phyloP scores from a whole-genome alignment of 2,888 invertebrate species.

The Tenthredo scrophulariae region DNA sequence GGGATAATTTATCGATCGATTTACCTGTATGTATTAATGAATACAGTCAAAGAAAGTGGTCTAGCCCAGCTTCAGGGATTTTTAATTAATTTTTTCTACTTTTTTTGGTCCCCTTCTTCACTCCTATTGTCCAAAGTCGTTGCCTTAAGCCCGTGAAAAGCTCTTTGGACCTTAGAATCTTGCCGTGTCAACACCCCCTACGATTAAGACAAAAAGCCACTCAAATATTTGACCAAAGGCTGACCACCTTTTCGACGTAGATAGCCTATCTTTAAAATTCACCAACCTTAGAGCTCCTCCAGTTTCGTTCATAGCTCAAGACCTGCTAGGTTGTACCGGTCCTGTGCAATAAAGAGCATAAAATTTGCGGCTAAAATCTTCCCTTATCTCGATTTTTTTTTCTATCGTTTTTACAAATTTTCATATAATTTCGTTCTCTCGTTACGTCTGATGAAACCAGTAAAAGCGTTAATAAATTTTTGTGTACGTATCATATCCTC shows the following conservation, averaged over 20 bases:
- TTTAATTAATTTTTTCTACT: neutral
- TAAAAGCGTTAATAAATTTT: neutral
- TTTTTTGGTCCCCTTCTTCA: neutral
- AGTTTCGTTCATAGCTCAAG: neutral
- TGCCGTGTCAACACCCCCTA: slow-evolving; percentile 41
- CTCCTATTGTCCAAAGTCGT: slow-evolving; percentile 33
- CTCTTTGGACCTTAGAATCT: slow-evolving; percentile 46
- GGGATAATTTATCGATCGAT: neutral
- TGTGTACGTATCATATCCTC: neutral
- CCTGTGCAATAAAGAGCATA: neutral
- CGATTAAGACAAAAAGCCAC: slow-evolving; percentile 57
- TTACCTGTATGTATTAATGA: neutral
- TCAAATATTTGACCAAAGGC: slow-evolving; percentile 67
- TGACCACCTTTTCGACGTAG: slow-evolving; percentile 58
- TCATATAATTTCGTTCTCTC: neutral
- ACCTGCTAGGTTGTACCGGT: neutral
- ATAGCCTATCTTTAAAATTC: slow-evolving; percentile 69
- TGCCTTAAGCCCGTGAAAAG: slow-evolving; percentile 41
- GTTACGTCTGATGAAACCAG: neutral
- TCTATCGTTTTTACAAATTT: neutral
- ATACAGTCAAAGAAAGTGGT: slow-evolving; percentile 5
- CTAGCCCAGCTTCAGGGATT: neutral
- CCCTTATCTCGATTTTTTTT: neutral
- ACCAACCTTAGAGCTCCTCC: slow-evolving; percentile 27
- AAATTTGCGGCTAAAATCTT: neutral